Evolutionary conservation across 1,140 invertebrate genomes (phyloP).

Genomic region (Dermatophagoides farinae): DNA sequence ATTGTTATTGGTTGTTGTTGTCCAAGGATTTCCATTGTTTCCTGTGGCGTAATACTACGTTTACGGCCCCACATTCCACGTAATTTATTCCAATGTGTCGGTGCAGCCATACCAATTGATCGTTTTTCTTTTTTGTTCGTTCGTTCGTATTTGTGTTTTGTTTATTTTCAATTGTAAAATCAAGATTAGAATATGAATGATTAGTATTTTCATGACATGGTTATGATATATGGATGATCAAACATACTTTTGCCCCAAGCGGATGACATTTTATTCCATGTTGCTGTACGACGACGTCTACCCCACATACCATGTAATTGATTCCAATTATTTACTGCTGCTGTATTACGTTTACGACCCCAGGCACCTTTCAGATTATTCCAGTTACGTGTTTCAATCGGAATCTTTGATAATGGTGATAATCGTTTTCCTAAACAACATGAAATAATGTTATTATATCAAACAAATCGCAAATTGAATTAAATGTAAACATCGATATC

Average conservation of each 20-base stretch:
- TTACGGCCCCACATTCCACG: constrained; percentile 18
- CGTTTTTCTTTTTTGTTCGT: constrained; percentile 4
- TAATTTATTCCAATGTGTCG: constrained; percentile 19
- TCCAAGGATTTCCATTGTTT: neutral
- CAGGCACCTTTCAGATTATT: constrained; percentile 7
- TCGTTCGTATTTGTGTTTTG: no score
- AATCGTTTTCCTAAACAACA: neutral
- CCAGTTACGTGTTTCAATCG: constrained; percentile 22
- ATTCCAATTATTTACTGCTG: constrained; percentile 11
- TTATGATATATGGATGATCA: no score
- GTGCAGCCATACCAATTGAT: neutral
- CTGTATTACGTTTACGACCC: constrained; percentile 6
- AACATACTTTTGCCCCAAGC: constrained; percentile 22
- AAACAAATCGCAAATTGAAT: no score
- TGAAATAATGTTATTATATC: neutral
- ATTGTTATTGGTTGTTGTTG: neutral
- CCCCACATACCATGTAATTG: constrained; percentile 18
- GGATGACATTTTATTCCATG: constrained; percentile 17
- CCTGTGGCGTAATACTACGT: neutral
- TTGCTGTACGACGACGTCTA: constrained; percentile 27
- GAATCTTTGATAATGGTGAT: neutral
- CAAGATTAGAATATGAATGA: constrained; percentile 3
- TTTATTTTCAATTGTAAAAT: neutral
- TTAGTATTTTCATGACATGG: no score
- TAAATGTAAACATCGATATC: no score